Evolutionary conservation across 2,113 vertebrate species (phyloP), one percentile per base, ranked within the genome.

Genomic region (Sturnus vulgaris): DNA sequence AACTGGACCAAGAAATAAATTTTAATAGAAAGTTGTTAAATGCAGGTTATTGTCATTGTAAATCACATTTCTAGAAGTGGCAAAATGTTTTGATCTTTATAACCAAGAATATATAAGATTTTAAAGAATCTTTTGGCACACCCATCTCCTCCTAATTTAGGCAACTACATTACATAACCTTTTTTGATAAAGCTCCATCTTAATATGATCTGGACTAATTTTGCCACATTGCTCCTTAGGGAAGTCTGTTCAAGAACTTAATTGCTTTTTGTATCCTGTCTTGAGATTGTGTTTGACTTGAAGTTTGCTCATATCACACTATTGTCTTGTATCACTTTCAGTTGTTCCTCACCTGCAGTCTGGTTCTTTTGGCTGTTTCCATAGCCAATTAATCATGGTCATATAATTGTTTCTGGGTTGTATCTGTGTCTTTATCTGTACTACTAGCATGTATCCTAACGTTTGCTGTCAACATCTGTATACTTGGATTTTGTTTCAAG

Each of bases 11-110:
- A 79, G 22, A 93, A 73, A 78, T 47, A 60, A 85, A 92, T 66
- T 68, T 90, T 81, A 70, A 42, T 7, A 83, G 64, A 88, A 94
- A 83, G 83, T 42, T 81, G 31, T 73, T 82, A 35, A 80, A 65
- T 96, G n/a, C 25, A 87, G 6, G 63, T 76, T 81, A 72, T 60
- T 27, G 4, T 65, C 64, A 37, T 70, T 15, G 4, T 72, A 91
- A 89, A 39, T 83, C 25, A 40, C 31, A 73, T 65, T 79, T 80
- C 64, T 57, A 31, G 35, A 91, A 91, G 50, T 59, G 30, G n/a
- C 28, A 61, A 91, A 21, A 27, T 84, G 10, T 79, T 91, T 68
- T 20, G 17, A 9, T 44, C 55, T 90, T 96, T 93, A 85, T 89
- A 72, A 60, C 4, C 11, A 73, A 68, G 30, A 47, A 46, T 16